A percentile compares a stretch with the other conserved stretches of the same genome.
Evolutionary conservation across 2,113 vertebrate species (phyloP).

Genomic region (Pseudorhombus dupliciocellatus): DNA sequence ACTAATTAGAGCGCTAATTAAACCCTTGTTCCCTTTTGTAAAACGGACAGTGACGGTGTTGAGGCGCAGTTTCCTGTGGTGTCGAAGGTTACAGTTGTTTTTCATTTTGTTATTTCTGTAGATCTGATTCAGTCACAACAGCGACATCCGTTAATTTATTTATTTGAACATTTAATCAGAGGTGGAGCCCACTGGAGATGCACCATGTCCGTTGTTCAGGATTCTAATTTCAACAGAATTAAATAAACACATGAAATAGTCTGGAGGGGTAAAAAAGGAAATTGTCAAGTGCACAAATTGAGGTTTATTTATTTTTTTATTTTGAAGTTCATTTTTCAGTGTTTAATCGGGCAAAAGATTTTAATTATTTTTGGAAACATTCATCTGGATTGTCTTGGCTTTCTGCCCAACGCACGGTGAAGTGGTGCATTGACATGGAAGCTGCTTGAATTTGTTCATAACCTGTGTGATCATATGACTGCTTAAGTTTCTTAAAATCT

Average conservation of each 20-base stretch:
- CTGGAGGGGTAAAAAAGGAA: background rate
- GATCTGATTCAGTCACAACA: constrained; percentile 4
- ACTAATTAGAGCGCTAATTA: constrained; percentile 45
- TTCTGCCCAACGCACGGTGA: no score
- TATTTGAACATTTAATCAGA: no score
- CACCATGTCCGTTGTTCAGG: no score
- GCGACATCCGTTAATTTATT: background rate
- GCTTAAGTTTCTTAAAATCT: background rate
- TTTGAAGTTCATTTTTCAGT: no score
- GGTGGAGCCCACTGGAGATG: no score
- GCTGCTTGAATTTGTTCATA: constrained; percentile 1
- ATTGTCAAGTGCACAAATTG: no score
- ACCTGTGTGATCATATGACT: constrained; percentile 8
- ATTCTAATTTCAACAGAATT: no score
- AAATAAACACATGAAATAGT: background rate
- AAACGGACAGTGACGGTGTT: constrained; percentile 41
- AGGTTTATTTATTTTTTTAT: no score
- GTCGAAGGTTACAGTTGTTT: background rate
- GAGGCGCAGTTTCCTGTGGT: background rate
- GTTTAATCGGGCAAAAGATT: no score
- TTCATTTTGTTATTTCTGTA: constrained; percentile 8
- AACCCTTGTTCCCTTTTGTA: constrained; percentile 30
- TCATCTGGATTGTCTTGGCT: no score
- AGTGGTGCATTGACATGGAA: background rate
- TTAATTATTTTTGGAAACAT: no score